Base-by-base conservation (phyloP, 2,797 vertebrate species). In the Atherinosoma microstoma region DNA sequence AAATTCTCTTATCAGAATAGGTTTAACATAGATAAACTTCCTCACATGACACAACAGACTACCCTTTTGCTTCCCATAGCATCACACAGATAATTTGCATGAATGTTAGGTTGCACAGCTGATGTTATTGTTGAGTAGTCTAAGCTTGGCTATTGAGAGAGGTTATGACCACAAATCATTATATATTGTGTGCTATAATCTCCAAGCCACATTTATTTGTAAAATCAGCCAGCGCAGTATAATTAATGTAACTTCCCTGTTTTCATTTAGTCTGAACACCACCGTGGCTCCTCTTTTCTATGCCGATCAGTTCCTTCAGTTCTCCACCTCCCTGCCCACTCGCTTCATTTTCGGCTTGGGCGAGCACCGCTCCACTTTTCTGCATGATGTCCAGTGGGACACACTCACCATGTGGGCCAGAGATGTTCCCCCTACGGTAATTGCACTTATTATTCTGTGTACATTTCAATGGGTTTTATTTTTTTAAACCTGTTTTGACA, bases 371-470 rank as follows among this genome's bases (percentile, higher is more conserved):
- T 93, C 92, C 78, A 85, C 78, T 67, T 91, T 97, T 6, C 89
- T 96, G 54, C 96, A 96, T 13, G 94, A 94, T n/a, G 61, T 97
- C 64, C 87, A 95, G 71, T 97, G 97, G 97, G 96, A 80, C 86
- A 97, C 95, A 0, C 93, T 97, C 69, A 96, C 95, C 0, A 94
- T 97, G 91, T 97, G 97, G 97, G 95, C 96, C 56, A 93, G 96
- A 0, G 97, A 97, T 0, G 92, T 91, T 3, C 88, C 91, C 20
- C 92, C 92, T 0, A 89, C 4, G 87, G 93, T 93, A 85, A n/a
- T 18, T 4, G 2, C 6, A 38, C 9, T 3, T 29, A 24, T 29
- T 53, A 5, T 38, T 61, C 12, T 13, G 1, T 7, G 32, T 32
- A 9, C 3, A 30, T 7, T 13, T 13, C 0, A n/a, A n/a, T n/a